A percentile compares a stretch with the other conserved stretches of the same genome.
These are phyloP conservation scores for Onthophagus taurus DNA, from an alignment of 1,140 invertebrate species.

Conservation along the genomic window DNA sequence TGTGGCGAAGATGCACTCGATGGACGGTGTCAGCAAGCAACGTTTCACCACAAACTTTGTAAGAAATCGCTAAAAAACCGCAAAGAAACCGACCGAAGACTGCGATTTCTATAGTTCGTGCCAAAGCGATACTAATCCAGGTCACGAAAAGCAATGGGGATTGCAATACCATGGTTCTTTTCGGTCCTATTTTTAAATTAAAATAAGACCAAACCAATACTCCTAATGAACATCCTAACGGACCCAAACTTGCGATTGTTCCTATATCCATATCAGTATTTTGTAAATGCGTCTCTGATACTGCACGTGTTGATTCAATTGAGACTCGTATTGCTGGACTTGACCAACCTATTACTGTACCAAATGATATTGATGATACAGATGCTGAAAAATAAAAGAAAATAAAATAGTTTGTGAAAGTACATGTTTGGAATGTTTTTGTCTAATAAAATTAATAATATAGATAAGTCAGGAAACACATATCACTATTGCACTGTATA, in stretches of 20 bases:
- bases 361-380: constrained; percentile 16
- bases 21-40: constrained; percentile 21
- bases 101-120: constrained; percentile 2
- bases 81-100: constrained; percentile 15
- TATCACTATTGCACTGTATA: too few relatives aligned
- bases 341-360: constrained; percentile 20
- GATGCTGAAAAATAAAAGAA: constrained; percentile 15
- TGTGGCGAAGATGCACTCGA: constrained; percentile 9
- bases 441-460: neutral
- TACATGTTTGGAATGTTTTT: neutral
- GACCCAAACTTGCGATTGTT: constrained; percentile 13
- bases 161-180: constrained; percentile 17
- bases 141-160: constrained; percentile 15
- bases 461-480: too few relatives aligned
- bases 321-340: constrained; percentile 9
- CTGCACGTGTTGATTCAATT: constrained; percentile 2
- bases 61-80: constrained; percentile 19
- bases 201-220: constrained; percentile 11
- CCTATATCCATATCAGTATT: neutral
- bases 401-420: neutral
- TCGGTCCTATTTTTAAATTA: constrained; percentile 18
- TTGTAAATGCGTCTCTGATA: neutral
- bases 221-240: constrained; percentile 18
- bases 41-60: constrained; percentile 16
- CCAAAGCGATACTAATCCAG: constrained; percentile 10